These are phyloP conservation scores for Diachrysia chrysitis DNA, from an alignment of 2,888 invertebrate species.

Conservation along the genomic window DNA sequence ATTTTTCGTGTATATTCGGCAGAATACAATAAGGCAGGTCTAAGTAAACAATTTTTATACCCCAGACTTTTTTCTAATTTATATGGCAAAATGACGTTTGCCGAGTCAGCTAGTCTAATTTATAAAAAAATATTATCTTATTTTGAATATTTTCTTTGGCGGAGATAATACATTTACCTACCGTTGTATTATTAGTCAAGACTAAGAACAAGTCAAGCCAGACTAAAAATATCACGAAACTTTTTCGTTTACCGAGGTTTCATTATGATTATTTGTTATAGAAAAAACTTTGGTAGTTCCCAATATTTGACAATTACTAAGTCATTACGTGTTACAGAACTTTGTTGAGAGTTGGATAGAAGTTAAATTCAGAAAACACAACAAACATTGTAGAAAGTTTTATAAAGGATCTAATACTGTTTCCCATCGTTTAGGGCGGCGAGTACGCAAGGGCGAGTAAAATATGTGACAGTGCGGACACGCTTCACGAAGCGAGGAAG, in stretches of 20 bases:
- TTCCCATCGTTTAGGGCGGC: conserved; percentile 66
- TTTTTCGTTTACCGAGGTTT: conserved; percentile 6
- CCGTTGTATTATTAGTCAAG: neutral
- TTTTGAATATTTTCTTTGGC: no score
- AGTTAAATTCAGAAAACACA: conserved; percentile 60
- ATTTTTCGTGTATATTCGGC: no score
- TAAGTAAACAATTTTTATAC: no score
- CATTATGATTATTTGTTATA: conserved; percentile 26
- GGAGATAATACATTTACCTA: neutral
- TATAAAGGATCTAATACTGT: conserved; percentile 60
- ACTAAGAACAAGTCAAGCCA: neutral
- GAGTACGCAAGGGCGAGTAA: conserved; percentile 69
- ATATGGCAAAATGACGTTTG: no score
- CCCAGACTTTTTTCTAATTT: no score
- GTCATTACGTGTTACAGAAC: conserved; percentile 39
- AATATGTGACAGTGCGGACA: conserved; percentile 85
- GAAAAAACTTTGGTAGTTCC: conserved; percentile 23
- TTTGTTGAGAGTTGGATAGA: conserved; percentile 41
- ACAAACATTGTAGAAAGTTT: conserved; percentile 56
- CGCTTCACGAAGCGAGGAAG: conserved; percentile 81
- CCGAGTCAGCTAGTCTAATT: no score
- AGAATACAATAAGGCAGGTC: no score
- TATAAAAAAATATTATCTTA: no score
- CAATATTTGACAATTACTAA: conserved; percentile 54
- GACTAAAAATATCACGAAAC: conserved; percentile 8